Conservation (phyloP, 2,888 invertebrate species). For the Troides aeacus region DNA sequence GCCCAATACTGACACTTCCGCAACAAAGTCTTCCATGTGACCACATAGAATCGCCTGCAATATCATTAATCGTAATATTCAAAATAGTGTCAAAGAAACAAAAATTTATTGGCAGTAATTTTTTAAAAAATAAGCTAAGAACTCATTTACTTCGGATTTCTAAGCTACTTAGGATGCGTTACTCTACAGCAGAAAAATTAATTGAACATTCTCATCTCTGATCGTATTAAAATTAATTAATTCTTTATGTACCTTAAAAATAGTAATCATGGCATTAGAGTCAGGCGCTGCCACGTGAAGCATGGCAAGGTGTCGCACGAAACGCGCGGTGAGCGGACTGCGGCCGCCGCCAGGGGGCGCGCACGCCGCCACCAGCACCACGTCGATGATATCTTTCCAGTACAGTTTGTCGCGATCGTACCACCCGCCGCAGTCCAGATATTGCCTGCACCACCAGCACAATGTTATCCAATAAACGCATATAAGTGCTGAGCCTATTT, state of each 20-base stretch:
- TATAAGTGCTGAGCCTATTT: no score
- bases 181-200: no score
- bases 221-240: neutral
- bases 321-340: constrained; percentile 90
- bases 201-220: no score
- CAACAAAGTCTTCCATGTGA: constrained; percentile 88
- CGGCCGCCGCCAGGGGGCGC: constrained; percentile 95
- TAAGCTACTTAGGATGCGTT: no score
- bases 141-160: no score
- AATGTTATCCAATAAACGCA: no score
- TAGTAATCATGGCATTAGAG: constrained; percentile 86
- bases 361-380: constrained; percentile 90
- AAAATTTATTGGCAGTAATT: no score
- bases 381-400: constrained; percentile 93
- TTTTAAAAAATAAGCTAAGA: no score
- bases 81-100: neutral
- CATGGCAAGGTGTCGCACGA: constrained; percentile 93
- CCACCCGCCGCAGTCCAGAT: constrained; percentile 87
- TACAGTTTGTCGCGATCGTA: constrained; percentile 93
- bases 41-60: constrained; percentile 85
- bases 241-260: constrained; percentile 79
- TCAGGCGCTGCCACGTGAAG: constrained; percentile 90
- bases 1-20: constrained; percentile 83
- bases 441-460: constrained; percentile 76
- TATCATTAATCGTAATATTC: neutral